phyloP scores from a whole-genome alignment of 2,888 invertebrate genomes.

The Reticulitermes lucifugus region DNA sequence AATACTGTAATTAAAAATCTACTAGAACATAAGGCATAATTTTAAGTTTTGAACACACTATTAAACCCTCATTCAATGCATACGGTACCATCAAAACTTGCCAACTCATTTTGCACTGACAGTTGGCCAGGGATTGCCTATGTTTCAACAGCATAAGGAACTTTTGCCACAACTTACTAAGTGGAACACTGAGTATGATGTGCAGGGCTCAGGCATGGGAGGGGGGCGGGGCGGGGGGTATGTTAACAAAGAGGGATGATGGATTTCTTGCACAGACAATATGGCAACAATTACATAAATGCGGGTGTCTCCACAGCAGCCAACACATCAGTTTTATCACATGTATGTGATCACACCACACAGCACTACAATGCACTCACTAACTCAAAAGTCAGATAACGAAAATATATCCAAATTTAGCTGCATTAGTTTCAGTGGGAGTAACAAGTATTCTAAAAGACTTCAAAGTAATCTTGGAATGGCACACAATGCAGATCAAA shows the following conservation, averaged over 20 bases:
- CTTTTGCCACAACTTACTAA: constrained; percentile 27
- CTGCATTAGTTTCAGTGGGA: constrained; percentile 44
- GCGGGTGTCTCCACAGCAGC: constrained; percentile 13
- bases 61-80: not conserved
- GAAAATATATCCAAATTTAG: constrained; percentile 39
- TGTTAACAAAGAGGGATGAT: constrained; percentile 27
- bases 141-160: constrained; percentile 25
- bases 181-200: constrained; percentile 31
- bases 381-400: constrained; percentile 45
- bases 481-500: constrained; percentile 43
- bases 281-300: constrained; percentile 34
- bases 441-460: not conserved
- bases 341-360: constrained; percentile 14
- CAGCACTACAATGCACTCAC: constrained; percentile 46
- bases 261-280: constrained; percentile 31
- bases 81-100: not conserved
- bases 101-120: not conserved
- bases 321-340: constrained; percentile 26
- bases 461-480: constrained; percentile 34
- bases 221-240: not conserved
- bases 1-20: not conserved
- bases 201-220: constrained; percentile 13
- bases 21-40: not conserved
- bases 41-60: not conserved
- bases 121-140: constrained; percentile 11